phyloP scores from a whole-genome alignment of 2,113 vertebrate genomes.

The Coryphaenoides rupestris region DNA sequence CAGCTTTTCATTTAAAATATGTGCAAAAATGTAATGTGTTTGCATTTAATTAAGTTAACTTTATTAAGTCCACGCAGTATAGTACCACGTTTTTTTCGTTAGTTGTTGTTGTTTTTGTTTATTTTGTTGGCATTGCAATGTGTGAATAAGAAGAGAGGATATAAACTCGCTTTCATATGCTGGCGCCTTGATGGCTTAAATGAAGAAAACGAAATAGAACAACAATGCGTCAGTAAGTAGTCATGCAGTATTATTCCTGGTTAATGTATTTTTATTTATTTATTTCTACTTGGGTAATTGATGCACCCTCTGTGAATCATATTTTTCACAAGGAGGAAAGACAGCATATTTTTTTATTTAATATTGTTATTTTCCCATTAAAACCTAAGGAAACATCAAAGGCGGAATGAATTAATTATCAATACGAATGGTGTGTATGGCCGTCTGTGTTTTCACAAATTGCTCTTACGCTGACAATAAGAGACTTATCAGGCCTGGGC shows the following conservation, averaged over 20 bases:
- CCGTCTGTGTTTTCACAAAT: conserved; percentile 66
- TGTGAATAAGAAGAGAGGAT: conserved; percentile 34
- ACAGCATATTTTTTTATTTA: conserved; percentile 62
- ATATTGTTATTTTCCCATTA: conserved; percentile 70
- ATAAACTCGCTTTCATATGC: conserved; percentile 19
- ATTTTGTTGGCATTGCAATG: conserved; percentile 31
- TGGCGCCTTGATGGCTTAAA: conserved; percentile 1
- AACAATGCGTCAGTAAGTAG: conserved; percentile 36
- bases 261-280: conserved; percentile 54
- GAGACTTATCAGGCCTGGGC: conserved; percentile 74
- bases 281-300: conserved; percentile 54
- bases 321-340: conserved; percentile 47
- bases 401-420: conserved; percentile 78
- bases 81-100: no score
- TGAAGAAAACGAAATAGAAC: conserved; percentile 12
- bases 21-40: no score
- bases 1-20: no score
- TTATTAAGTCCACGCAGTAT: no score
- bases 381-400: conserved; percentile 75
- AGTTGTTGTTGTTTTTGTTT: background rate
- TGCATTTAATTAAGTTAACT: no score
- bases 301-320: conserved; percentile 52
- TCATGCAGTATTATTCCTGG: conserved; percentile 45
- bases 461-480: conserved; percentile 73
- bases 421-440: conserved; percentile 71